Evolutionary conservation across 2,113 vertebrate species (phyloP).

Genomic region (Lanius ludovicianus): DNA sequence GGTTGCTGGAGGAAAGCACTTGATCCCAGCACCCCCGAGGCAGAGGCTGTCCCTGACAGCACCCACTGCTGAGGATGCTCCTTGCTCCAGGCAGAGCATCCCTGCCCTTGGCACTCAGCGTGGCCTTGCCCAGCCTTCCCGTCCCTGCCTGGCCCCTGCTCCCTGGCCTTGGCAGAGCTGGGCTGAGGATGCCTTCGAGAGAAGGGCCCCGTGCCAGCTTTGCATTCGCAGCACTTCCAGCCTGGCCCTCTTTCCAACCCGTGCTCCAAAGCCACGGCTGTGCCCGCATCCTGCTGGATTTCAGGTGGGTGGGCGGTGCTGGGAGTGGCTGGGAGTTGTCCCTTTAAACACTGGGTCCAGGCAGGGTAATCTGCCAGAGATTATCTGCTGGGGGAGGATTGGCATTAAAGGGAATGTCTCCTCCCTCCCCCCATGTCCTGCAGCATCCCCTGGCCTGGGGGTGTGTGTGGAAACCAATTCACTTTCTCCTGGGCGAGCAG

Average conservation of each 20-base stretch:
- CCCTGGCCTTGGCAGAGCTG: background rate
- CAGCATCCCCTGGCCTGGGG: background rate
- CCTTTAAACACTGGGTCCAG: background rate
- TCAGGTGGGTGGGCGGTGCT: background rate
- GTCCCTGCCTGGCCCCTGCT: background rate
- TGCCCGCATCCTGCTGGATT: rapidly evolving
- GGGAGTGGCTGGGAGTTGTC: background rate
- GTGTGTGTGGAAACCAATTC: background rate
- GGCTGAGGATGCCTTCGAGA: background rate
- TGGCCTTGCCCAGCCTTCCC: background rate
- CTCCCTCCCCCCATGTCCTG: background rate
- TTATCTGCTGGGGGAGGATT: slow-evolving; percentile 42
- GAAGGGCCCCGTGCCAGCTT: background rate
- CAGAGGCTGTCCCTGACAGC: background rate
- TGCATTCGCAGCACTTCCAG: background rate
- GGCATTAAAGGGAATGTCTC: slow-evolving; percentile 33
- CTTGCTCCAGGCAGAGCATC: background rate
- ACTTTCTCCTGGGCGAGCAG: background rate
- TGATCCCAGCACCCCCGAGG: rapidly evolving
- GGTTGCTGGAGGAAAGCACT: background rate
- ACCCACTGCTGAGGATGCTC: background rate
- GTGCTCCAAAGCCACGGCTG: background rate
- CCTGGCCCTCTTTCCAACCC: background rate
- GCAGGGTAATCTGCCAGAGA: slow-evolving; percentile 52
- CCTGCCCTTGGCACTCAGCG: background rate